Evolutionary conservation across 2,797 vertebrate genomes (phyloP).

Genomic region (Sardinella longiceps): DNA sequence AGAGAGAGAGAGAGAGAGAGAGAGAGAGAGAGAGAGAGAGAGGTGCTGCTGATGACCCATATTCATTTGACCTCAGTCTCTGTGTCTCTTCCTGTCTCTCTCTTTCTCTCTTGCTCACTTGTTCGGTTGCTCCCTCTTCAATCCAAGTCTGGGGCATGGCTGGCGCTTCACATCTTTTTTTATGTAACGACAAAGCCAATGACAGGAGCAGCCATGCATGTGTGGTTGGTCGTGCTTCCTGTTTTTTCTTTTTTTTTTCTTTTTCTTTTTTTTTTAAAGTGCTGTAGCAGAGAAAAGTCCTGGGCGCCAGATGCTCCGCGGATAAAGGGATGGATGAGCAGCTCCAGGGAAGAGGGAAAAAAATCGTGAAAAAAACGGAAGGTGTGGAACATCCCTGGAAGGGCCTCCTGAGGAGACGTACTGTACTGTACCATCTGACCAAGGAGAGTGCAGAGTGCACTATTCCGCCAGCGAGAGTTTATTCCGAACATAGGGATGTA

Average conservation of each 20-base stretch:
- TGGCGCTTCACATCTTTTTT: not conserved
- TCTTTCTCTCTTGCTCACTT: not conserved
- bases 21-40: not conserved
- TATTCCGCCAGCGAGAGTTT: too few relatives aligned
- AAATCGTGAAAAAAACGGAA: not conserved
- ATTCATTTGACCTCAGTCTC: not conserved
- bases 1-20: not conserved
- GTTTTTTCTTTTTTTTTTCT: too few relatives aligned
- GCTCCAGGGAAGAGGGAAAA: not conserved
- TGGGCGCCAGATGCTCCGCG: not conserved
- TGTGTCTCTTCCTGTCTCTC: not conserved
- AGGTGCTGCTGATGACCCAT: not conserved
- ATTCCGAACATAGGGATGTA: too few relatives aligned
- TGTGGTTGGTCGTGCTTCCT: not conserved
- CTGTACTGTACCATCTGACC: too few relatives aligned
- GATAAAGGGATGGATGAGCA: not conserved
- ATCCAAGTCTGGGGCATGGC: not conserved
- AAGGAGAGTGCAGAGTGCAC: too few relatives aligned
- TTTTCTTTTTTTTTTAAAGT: not conserved
- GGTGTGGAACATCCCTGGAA: constrained; percentile 1
- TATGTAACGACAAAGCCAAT: not conserved
- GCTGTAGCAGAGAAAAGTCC: not conserved
- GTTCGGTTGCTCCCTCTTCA: not conserved
- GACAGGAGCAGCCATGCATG: not conserved
- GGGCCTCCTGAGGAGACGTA: not conserved